phyloP scores from a whole-genome alignment of 2,113 vertebrate genomes.

The Sigmodon hispidus region DNA sequence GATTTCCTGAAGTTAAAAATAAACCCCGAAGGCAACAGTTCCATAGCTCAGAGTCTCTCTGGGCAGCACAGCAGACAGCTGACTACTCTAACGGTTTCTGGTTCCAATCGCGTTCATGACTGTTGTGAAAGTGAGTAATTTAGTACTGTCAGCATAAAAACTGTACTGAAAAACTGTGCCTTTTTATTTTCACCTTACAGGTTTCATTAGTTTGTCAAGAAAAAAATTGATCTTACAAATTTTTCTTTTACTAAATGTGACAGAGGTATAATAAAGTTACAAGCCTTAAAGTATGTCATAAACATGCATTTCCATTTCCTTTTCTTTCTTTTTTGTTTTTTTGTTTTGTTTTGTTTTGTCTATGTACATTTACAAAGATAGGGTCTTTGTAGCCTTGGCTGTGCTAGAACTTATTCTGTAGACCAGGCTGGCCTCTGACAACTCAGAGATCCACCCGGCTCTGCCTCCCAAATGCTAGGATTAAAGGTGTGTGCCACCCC shows the following conservation, averaged over 20 bases:
- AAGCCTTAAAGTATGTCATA: background rate
- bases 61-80: background rate
- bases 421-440: background rate
- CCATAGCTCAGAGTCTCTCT: background rate
- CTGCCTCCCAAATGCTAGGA: background rate
- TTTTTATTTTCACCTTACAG: background rate
- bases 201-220: conserved; percentile 43
- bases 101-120: background rate
- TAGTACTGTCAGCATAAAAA: conserved; percentile 44
- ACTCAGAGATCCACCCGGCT: background rate
- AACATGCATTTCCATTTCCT: background rate
- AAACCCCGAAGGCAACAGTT: background rate
- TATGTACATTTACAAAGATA: no score
- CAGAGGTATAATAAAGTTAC: background rate
- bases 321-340: background rate
- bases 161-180: background rate
- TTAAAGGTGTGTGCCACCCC: background rate
- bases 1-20: background rate
- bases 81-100: background rate
- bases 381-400: background rate
- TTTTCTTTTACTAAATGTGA: background rate
- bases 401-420: background rate
- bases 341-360: no score
- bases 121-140: background rate
- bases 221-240: conserved; percentile 33